These are phyloP conservation scores for Musca domestica DNA, from an alignment of 1,140 invertebrate genomes.

Conservation along the genomic window DNA sequence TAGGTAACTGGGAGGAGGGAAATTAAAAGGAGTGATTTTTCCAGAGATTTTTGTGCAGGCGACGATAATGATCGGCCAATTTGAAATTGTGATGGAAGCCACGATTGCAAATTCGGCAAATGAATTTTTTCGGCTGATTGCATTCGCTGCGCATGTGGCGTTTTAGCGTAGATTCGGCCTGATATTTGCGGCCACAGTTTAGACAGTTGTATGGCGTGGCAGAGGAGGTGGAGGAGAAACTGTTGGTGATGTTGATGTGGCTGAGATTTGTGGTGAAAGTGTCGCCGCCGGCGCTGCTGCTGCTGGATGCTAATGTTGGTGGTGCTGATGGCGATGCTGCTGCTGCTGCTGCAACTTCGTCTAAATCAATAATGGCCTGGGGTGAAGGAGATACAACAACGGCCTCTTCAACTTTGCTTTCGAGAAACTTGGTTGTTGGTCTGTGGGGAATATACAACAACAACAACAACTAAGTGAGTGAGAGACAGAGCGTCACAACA, in stretches of 20 bases:
- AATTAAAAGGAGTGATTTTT: neutral
- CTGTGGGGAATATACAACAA: neutral
- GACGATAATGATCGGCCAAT: conserved; percentile 47
- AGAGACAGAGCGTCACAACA: neutral
- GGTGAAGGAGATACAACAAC: neutral
- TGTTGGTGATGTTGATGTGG: neutral
- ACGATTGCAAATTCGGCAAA: conserved; percentile 54
- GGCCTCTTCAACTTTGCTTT: neutral
- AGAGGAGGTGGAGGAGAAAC: neutral
- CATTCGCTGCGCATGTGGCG: conserved; percentile 59
- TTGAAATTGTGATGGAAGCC: conserved; percentile 57
- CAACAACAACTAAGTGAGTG: neutral
- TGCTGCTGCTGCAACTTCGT: too few relatives aligned
- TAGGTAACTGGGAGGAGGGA: too few relatives aligned
- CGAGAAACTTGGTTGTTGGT: conserved; percentile 24
- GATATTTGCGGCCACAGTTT: conserved; percentile 60
- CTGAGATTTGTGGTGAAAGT: too few relatives aligned
- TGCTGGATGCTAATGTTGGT: too few relatives aligned
- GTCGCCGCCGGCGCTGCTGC: too few relatives aligned
- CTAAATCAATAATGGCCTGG: neutral
- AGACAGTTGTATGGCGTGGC: conserved; percentile 54
- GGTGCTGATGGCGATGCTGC: too few relatives aligned
- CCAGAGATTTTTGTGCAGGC: conserved; percentile 17
- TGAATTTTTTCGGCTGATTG: conserved; percentile 57
- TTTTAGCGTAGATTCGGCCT: conserved; percentile 58